Evolutionary conservation across 2,888 invertebrate genomes (phyloP), one percentile per base, ranked within the genome.

Genomic region (Sarcophaga carnaria): DNA sequence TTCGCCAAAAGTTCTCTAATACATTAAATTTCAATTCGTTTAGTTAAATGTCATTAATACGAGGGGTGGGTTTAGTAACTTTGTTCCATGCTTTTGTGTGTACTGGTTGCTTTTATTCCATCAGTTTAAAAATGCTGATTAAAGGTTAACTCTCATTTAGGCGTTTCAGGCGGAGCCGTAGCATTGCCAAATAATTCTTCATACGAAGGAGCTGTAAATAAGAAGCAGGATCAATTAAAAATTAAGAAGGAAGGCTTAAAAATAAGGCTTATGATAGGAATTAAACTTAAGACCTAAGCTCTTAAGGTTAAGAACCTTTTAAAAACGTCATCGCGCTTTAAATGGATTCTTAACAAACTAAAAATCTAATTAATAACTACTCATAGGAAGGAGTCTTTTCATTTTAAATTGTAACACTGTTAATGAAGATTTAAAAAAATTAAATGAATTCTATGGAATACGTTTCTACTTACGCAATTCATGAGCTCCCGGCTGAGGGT

Each of bases 101-200:
- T 12, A 45, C 64, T 72, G 37, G 62, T 17, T 72, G 66, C 49
- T 60, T 25, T 69, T 67, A 20, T 22, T 64, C 37, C 63, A 67
- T 70, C 54, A 60, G 63, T 59, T 27, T 79, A 76, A 63, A 71
- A 83, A 20, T 60, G 47, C 12, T 66, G 37, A 76, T 47, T 66
- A 11, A 45, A 64, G 70, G 70, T 76, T 74, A 59, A 22, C 64
- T 82, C 54, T 90, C 89, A 92, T 89, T 92, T 92, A 0, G 91
- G 83, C 27, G 91, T 88, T 66, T 88, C 90, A 2, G 90, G 89
- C 37, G 92, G 92, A 12, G 92, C 91, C 25, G 90, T 89, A 66
- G 92, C 90, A 76, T 85, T 90, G 64, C 93, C 93, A 88, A 93
- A 93, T 25, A 93, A 90, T 88, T 93, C 93, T 27, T 93, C 93